A percentile compares a stretch with the other conserved stretches of the same genome.
phyloP scores from a whole-genome alignment of 1,140 invertebrate genomes.

The Dendrolimus punctatus region DNA sequence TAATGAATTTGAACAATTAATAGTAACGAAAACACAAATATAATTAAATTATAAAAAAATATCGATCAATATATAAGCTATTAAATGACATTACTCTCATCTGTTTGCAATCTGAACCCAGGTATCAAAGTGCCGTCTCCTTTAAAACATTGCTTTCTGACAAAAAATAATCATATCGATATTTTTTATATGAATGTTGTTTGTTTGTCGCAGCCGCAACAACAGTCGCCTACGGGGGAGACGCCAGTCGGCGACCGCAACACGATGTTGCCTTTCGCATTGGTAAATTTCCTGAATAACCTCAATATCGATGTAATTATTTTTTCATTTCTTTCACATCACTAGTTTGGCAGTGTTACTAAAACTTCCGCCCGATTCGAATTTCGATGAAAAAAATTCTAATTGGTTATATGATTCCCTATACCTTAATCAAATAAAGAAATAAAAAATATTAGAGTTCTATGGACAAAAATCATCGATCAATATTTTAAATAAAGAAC shows the following conservation, averaged over 20 bases:
- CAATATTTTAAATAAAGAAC: no score
- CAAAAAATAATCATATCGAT: no score
- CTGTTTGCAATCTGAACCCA: no score
- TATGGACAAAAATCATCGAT: neutral
- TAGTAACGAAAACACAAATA: no score
- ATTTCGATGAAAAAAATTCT: no score
- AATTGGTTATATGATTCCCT: no score
- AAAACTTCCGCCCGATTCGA: constrained; percentile 2
- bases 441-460: neutral
- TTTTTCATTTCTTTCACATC: constrained; percentile 41
- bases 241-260: constrained; percentile 55
- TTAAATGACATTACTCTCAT: no score
- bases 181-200: constrained; percentile 1
- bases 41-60: no score
- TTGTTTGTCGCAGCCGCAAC: constrained; percentile 44
- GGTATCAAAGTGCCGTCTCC: no score
- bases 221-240: constrained; percentile 65
- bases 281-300: constrained; percentile 70
- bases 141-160: no score
- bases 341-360: constrained; percentile 13
- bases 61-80: no score
- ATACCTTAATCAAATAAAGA: neutral
- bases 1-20: no score
- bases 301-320: constrained; percentile 68
- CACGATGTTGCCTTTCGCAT: constrained; percentile 65